These are phyloP conservation scores for Myopa tessellatipennis DNA, from an alignment of 2,888 invertebrate species.

Conservation along the genomic window DNA sequence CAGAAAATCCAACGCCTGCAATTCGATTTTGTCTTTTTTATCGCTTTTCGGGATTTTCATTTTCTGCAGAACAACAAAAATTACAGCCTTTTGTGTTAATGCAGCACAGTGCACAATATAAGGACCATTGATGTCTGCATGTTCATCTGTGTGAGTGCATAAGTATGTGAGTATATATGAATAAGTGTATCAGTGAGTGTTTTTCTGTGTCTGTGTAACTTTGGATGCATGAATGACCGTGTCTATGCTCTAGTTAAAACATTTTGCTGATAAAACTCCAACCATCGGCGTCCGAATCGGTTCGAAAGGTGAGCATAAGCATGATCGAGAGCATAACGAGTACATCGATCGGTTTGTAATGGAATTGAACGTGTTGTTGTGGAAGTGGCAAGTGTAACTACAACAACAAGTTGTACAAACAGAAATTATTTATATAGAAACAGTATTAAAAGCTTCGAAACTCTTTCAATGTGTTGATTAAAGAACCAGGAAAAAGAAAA, in stretches of 20 bases:
- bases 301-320: not conserved
- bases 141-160: not conserved
- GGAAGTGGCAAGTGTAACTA: not conserved
- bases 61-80: not conserved
- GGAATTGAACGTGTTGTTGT: no score
- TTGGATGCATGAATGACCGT: not conserved
- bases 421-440: no score
- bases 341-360: not conserved
- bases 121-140: not conserved
- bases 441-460: not conserved
- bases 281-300: not conserved
- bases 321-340: not conserved
- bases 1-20: not conserved
- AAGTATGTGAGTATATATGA: not conserved
- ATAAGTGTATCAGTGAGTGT: not conserved
- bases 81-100: not conserved
- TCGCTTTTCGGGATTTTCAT: not conserved
- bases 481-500: not conserved
- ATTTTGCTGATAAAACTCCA: not conserved
- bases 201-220: not conserved
- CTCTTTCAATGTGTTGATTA: slow-evolving; percentile 5
- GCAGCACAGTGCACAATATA: not conserved
- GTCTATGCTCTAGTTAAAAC: not conserved
- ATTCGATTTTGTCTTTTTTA: not conserved
- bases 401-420: no score